These are phyloP conservation scores for Antrozous pallidus DNA, from an alignment of 2,797 vertebrate genomes.

Conservation along the genomic window DNA sequence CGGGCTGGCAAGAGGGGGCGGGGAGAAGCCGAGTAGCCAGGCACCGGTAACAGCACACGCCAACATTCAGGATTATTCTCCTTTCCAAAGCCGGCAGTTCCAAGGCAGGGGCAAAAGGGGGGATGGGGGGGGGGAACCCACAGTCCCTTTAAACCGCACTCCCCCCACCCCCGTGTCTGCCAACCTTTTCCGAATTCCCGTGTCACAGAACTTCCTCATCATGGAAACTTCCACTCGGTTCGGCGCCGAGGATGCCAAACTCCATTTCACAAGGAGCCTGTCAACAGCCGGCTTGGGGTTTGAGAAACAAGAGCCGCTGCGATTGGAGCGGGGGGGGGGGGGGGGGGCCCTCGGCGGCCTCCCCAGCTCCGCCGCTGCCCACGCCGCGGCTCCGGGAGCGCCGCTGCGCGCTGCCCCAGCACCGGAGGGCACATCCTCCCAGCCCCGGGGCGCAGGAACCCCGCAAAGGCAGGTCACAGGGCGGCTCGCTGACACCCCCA, in stretches of 20 bases:
- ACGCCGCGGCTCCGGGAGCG: not conserved
- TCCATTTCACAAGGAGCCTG: conserved; percentile 69
- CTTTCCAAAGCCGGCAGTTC: conserved; percentile 39
- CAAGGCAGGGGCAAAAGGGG: not conserved
- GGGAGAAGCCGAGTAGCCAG: conserved; percentile 27
- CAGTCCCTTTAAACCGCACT: conserved; percentile 59
- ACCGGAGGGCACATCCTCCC: not conserved
- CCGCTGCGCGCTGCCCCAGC: not conserved
- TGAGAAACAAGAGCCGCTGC: not conserved
- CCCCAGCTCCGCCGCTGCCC: not conserved
- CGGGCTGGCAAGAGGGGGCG: not conserved
- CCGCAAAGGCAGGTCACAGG: conserved; percentile 2
- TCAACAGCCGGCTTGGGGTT: conserved; percentile 58
- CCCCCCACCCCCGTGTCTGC: not conserved
- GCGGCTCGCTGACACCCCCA: not conserved
- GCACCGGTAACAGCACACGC: not conserved
- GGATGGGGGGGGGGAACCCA: not conserved
- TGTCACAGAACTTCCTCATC: conserved; percentile 80
- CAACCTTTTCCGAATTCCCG: conserved; percentile 70
- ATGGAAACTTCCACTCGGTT: conserved; percentile 81
- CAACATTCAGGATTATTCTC: conserved; percentile 20
- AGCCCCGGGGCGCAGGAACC: not conserved
- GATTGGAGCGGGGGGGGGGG: not conserved
- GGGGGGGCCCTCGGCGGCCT: not conserved
- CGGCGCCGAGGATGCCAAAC: conserved; percentile 74